Percentiles rank a stretch among this genome's conserved stretches.
These are phyloP conservation scores for Vireo altiloquus DNA, from an alignment of 2,113 vertebrate species.

Conservation along the genomic window DNA sequence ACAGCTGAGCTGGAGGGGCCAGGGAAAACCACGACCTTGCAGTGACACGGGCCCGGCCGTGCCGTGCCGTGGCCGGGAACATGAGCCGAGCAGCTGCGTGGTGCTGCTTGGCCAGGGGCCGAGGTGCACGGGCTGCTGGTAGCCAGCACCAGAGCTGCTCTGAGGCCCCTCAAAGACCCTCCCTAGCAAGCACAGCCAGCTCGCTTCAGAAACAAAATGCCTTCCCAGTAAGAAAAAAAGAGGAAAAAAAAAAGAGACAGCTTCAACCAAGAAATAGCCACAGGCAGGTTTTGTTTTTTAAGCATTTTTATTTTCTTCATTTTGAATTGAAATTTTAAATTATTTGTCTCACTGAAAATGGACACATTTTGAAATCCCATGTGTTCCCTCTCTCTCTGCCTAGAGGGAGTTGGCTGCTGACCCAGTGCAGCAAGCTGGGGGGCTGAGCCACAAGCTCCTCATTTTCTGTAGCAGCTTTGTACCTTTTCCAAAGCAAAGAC, in stretches of 20 bases:
- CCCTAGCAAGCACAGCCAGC: background rate
- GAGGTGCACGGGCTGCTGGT: background rate
- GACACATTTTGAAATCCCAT: background rate
- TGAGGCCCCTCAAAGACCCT: background rate
- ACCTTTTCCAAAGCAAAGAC: background rate
- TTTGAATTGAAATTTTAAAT: constrained; percentile 12
- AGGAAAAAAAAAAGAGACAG: background rate
- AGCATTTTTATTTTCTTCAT: background rate
- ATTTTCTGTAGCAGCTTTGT: background rate
- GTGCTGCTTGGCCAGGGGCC: background rate
- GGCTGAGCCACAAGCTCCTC: background rate
- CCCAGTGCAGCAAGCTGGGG: background rate
- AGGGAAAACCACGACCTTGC: background rate
- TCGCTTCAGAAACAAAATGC: background rate
- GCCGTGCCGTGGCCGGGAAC: background rate
- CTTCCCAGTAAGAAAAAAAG: rapidly evolving
- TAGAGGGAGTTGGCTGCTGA: background rate
- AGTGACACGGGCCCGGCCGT: rapidly evolving
- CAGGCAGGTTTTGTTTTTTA: constrained; percentile 19
- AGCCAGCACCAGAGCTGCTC: background rate
- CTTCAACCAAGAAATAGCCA: constrained; percentile 16
- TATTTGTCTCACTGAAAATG: constrained; percentile 3
- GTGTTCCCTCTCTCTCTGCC: background rate
- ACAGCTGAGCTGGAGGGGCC: background rate
- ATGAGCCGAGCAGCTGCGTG: background rate